Conservation (phyloP, 2,888 invertebrate species). For the Sminthurinus aureus region DNA sequence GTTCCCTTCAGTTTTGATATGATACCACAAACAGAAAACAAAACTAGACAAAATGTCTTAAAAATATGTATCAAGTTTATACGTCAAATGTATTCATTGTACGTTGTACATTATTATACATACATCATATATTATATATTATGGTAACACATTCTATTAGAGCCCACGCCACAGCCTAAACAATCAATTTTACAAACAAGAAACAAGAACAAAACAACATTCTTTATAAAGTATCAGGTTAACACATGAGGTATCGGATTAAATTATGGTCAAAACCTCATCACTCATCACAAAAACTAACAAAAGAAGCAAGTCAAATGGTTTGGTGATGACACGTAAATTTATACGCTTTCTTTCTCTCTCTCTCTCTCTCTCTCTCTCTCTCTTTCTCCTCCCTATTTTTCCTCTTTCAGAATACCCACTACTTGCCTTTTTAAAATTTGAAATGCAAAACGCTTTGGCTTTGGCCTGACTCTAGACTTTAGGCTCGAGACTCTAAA, state of each 20-base stretch:
- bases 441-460: neutral
- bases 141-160: neutral
- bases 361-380: neutral
- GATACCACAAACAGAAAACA: no score
- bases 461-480: no score
- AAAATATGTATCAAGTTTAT: no score
- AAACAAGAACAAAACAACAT: neutral
- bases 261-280: slow-evolving; percentile 15
- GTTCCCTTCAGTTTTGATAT: no score
- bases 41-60: no score
- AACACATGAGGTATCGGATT: slow-evolving; percentile 30
- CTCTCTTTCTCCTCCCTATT: neutral
- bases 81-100: no score
- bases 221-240: neutral
- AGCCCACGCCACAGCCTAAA: neutral
- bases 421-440: neutral
- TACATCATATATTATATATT: no score
- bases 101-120: no score
- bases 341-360: neutral
- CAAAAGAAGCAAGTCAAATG: neutral
- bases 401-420: no score
- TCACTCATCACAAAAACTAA: neutral
- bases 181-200: neutral
- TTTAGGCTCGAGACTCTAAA: no score
- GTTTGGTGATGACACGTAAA: slow-evolving; percentile 24